Evolutionary conservation across 2,888 invertebrate species (phyloP), one percentile per base, ranked within the genome.

Genomic region (Epistrophella euchroma): DNA sequence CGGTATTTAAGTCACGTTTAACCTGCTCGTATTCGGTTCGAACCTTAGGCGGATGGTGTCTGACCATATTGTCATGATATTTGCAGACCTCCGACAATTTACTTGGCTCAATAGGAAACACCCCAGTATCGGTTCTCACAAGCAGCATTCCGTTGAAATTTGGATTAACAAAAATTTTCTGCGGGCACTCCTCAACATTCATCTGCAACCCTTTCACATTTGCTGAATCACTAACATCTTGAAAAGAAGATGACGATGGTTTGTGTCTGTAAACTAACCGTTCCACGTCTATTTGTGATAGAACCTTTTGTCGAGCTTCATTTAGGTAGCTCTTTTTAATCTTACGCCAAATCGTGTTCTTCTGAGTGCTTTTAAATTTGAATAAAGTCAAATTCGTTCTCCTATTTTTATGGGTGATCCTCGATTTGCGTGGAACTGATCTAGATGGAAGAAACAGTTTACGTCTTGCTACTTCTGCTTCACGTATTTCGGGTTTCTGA

Each of bases 381-480:
- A 88, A 87, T 43, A 88, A 80, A 19, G 88, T 87, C 0, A 89
- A 88, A 15, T 88, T 72, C 77, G 82, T 88, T 6, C 56, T n/a
- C 0, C 78, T 73, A 22, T 88, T 85, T 13, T 88, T 88, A 0
- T 62, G 19, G 0, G 88, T 68, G 0, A 40, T 77, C 0, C 6
- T 5, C 0, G 70, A 56, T 72, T 91, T 91, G 1, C 91, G 90
- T 3, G 45, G 40, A 0, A 25, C 62, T 0, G 47, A 15, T 15
- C 72, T 88, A 0, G 81, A 15, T 4, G 88, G 88, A 0, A 88
- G 88, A 56, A 91, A 91, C 0, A 91, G 68, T n/a, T 89, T 89
- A 0, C 91, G 87, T 78, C 89, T 91, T 0, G 90, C 90, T 1
- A 62, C 87, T 19, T 89, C 55, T 0, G 32, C 37, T n/a, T 70